Percentiles rank a stretch among this genome's conserved stretches.
phyloP scores from a whole-genome alignment of 1,140 invertebrate genomes.

The Macrobrachium nipponense region DNA sequence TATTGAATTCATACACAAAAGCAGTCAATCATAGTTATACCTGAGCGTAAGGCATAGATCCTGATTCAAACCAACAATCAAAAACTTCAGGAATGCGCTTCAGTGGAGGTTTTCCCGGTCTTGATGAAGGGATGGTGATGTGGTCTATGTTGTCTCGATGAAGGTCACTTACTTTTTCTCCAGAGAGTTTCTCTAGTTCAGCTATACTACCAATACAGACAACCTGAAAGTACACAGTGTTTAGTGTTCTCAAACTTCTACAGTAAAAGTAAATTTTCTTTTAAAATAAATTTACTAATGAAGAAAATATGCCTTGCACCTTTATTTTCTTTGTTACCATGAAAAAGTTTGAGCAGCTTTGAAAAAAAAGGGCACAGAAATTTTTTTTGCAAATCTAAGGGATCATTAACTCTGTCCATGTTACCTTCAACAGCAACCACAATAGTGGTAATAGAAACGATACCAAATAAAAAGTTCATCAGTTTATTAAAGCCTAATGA shows the following conservation, averaged over 20 bases:
- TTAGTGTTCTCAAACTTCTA: neutral
- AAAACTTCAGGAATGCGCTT: conserved; percentile 94
- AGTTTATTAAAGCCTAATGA: too few species aligned
- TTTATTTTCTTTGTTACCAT: too few species aligned
- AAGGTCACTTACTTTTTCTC: conserved; percentile 86
- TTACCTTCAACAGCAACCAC: too few species aligned
- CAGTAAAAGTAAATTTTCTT: neutral
- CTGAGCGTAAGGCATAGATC: conserved; percentile 99
- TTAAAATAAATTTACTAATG: neutral
- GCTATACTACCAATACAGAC: conserved; percentile 95
- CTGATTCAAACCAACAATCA: conserved; percentile 99
- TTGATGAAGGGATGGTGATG: conserved; percentile 91
- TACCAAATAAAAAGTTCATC: too few species aligned
- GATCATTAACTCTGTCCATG: too few species aligned
- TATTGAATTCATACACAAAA: too few species aligned
- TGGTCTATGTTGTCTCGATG: conserved; percentile 95
- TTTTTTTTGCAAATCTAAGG: too few species aligned
- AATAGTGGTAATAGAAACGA: too few species aligned
- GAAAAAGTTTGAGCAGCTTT: too few species aligned
- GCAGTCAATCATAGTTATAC: conserved; percentile 4
- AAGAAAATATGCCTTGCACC: neutral
- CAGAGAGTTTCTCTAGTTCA: conserved; percentile 87
- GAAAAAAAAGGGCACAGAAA: too few species aligned
- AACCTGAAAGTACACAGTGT: conserved; percentile 68
- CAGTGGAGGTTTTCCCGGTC: conserved; percentile 84